Evolutionary conservation across 2,113 vertebrate genomes (phyloP).

Genomic region (Sapayoa aenigma): DNA sequence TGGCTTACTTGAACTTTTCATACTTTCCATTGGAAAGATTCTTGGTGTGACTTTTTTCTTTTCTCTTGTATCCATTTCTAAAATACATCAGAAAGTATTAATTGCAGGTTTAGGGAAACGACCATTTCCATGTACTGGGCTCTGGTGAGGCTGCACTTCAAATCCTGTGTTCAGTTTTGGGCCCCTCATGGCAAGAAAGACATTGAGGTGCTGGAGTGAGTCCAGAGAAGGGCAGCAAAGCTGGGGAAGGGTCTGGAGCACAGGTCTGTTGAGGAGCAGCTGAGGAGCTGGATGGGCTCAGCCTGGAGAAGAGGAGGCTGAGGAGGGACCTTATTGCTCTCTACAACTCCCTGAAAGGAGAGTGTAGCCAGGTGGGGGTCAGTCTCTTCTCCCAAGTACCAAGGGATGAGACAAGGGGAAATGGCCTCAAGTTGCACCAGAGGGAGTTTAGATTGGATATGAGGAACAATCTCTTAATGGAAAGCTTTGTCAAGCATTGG

Average conservation of each 20-base stretch:
- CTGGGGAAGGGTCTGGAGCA: background rate
- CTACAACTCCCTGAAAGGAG: background rate
- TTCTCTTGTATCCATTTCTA: background rate
- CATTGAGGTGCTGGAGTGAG: background rate
- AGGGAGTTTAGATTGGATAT: background rate
- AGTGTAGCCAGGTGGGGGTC: fast-evolving
- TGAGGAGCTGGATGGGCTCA: background rate
- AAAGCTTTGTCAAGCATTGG: background rate
- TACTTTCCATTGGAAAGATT: background rate
- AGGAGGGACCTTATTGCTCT: fast-evolving
- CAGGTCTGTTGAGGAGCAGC: fast-evolving
- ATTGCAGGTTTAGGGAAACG: background rate
- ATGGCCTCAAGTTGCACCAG: fast-evolving
- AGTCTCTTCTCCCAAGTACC: background rate
- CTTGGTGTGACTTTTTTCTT: background rate
- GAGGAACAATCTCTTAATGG: background rate
- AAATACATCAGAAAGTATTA: background rate
- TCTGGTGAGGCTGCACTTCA: background rate
- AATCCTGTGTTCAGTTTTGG: background rate
- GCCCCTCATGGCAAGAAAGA: background rate
- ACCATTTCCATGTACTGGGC: fast-evolving
- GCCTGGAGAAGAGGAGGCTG: background rate
- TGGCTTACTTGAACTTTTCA: background rate
- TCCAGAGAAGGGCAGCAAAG: too few species aligned
- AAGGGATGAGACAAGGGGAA: background rate